Evolutionary conservation across 2,113 vertebrate species (phyloP).

Genomic region (Pygoscelis adeliae): DNA sequence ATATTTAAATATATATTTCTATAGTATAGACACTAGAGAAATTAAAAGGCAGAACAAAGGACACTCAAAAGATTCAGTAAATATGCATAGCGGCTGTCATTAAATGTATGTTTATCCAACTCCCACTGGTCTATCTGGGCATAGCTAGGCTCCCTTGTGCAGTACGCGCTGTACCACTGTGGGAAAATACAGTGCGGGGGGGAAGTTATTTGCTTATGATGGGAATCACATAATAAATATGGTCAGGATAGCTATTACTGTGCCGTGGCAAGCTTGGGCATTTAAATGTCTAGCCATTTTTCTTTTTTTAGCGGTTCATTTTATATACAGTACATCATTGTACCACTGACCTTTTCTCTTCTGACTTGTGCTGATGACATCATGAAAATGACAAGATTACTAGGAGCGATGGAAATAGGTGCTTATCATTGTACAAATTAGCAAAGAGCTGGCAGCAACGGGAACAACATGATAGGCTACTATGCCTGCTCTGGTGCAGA

Average conservation of each 20-base stretch:
- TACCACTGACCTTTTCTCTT: conserved; percentile 51
- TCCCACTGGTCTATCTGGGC: not conserved
- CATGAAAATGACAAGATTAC: conserved; percentile 50
- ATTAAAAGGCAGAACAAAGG: not conserved
- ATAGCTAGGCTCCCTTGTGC: not conserved
- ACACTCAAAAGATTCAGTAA: not conserved
- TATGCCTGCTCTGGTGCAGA: not conserved
- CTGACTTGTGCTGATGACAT: conserved; percentile 39
- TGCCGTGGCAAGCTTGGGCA: not conserved
- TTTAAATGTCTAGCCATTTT: conserved; percentile 28
- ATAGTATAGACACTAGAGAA: not conserved
- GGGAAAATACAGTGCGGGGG: not conserved
- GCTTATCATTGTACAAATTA: conserved; percentile 56
- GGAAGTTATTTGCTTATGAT: not conserved
- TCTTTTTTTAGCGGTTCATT: conserved; percentile 43
- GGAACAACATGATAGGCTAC: not conserved
- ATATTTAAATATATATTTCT: not conserved
- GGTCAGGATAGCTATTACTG: not conserved
- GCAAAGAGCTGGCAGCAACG: conserved; percentile 29
- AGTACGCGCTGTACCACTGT: not conserved
- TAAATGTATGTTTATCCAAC: not conserved
- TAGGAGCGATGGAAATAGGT: conserved; percentile 28
- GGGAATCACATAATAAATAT: not conserved
- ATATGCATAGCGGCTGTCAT: not conserved
- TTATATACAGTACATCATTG: conserved; percentile 36